Evolutionary conservation across 2,797 vertebrate species (phyloP), one percentile per base, ranked within the genome.

Genomic region (Amphiprion clarkii): DNA sequence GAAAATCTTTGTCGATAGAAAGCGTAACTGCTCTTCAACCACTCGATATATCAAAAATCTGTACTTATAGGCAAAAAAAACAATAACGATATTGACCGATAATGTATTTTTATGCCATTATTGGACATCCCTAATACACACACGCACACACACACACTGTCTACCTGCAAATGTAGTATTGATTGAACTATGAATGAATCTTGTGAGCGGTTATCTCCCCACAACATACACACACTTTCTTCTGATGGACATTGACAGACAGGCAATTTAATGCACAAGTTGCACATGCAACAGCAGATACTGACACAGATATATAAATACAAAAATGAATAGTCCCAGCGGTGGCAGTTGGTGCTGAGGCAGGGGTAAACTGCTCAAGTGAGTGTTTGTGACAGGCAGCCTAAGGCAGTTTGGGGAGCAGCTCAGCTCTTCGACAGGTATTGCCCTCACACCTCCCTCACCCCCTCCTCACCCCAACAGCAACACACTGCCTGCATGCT

Each of bases 381-480:
- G 86, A 90, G 82, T 82, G 78, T 84, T 87, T 80, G 77, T 88
- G 88, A 91, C 91, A 92, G 80, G 72, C 73, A 82, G 87, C 88
- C 85, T 48, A 73, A 84, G 90, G 46, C 46, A 48, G 52, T 54
- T 74, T 71, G 76, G 62, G 68, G 82, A 84, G 72, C 60, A 82
- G 74, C 79, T 71, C 74, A 69, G 77, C 72, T 82, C 62, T 68
- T 76, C 83, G 87, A 85, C 80, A 89, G 85, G 84, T 84, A 87
- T 72, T 86, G 54, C 81, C 53, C 81, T 79, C 73, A 71, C 79
- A 78, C 71, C 49, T 61, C 69, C 39, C 48, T 72, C 81, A 67
- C 73, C 74, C 74, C 67, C 49, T 58, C 70, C 52, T 79, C 73
- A 39, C 29, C 82, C 59, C 29, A 61, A 52, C 53, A 29, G 51